These are phyloP conservation scores for Drosophila acutilabella DNA, from an alignment of 2,888 invertebrate species.

Conservation along the genomic window DNA sequence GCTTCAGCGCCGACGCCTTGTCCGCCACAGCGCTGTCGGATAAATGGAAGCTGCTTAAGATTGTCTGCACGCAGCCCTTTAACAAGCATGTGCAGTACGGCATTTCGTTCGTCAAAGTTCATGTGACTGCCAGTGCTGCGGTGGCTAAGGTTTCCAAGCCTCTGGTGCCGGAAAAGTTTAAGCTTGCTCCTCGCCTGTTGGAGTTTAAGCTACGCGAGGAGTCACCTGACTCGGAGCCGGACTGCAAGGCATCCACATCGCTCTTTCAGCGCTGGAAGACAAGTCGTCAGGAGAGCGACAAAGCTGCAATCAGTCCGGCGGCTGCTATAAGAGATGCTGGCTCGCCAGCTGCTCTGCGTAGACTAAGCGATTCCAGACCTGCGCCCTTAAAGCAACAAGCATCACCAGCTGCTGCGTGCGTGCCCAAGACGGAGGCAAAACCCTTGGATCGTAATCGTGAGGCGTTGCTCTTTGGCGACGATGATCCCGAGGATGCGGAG, in stretches of 20 bases:
- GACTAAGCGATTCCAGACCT: constrained; percentile 31
- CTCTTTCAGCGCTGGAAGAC: constrained; percentile 84
- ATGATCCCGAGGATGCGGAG: constrained; percentile 84
- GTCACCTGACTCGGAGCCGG: constrained; percentile 87
- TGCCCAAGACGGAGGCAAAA: constrained; percentile 6
- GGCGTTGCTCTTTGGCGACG: constrained; percentile 85
- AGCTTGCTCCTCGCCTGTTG: constrained; percentile 1
- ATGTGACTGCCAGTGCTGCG: constrained; percentile 78
- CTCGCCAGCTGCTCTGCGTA: constrained; percentile 47
- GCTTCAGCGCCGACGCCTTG: constrained; percentile 89
- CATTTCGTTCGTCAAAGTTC: constrained; percentile 91
- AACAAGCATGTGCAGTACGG: constrained; percentile 93
- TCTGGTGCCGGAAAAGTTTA: constrained; percentile 53
- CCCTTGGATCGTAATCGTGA: constrained; percentile 84
- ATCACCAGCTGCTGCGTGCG: neutral
- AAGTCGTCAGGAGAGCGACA: constrained; percentile 23
- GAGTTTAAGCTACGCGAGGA: constrained; percentile 86
- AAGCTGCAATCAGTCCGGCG: constrained; percentile 78
- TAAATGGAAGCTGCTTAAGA: constrained; percentile 93
- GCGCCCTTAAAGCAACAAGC: constrained; percentile 4
- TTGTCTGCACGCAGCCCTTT: constrained; percentile 95
- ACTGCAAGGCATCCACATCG: constrained; percentile 52
- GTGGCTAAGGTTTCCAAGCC: constrained; percentile 32
- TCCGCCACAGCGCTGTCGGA: constrained; percentile 86
- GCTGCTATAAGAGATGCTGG: constrained; percentile 86